Base-by-base conservation (phyloP, 2,797 vertebrate species). In the Cheirogaleus major region DNA sequence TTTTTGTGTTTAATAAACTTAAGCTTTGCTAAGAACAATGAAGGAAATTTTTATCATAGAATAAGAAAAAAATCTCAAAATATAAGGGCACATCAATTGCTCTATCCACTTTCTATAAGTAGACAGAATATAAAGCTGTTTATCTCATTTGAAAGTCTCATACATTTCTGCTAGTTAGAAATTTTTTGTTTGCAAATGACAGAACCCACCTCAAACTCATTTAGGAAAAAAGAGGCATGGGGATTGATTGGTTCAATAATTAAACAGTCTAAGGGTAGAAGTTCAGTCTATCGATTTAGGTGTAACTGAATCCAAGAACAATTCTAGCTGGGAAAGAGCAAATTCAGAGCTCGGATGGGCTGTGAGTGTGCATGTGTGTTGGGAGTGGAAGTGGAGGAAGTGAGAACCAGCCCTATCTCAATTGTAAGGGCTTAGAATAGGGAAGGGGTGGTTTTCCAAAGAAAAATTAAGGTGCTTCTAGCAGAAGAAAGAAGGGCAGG, bases 1-100 rank as follows among this genome's bases (percentile, higher is more conserved):
- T 92, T 95, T 86, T 75, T 45, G 45, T 75, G 61, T 85, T 85
- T 88, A 55, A 85, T 35, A 72, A 70, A 78, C 72, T 95, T 88
- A 80, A 61, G 25, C 22, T 85, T 41, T 61, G 43, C 43, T 81
- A 88, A 95, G 81, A 89, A 86, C 25, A 84, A 48, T 35, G 65
- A 84, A 89, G 30, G 50, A 90, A 65, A 70, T 87, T 35, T 61
- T 92, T 91, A 86, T 82, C 25, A 73, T 6, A 90, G 25, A 80
- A 72, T 4, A 83, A 84, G 78, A 69, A 79, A 79, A 83, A 73
- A 67, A 65, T n/a, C 12, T 69, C 52, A 81, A 38, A 27, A 25
- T 48, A 78, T 43, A 7, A 59, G 17, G 48, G 69, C 27, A 78
- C 15, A 67, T 86, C 63, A 76, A 75, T 48, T 35, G 81, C 61